Conservation (phyloP, 2,797 vertebrate genomes). For the Amblyraja radiata region DNA sequence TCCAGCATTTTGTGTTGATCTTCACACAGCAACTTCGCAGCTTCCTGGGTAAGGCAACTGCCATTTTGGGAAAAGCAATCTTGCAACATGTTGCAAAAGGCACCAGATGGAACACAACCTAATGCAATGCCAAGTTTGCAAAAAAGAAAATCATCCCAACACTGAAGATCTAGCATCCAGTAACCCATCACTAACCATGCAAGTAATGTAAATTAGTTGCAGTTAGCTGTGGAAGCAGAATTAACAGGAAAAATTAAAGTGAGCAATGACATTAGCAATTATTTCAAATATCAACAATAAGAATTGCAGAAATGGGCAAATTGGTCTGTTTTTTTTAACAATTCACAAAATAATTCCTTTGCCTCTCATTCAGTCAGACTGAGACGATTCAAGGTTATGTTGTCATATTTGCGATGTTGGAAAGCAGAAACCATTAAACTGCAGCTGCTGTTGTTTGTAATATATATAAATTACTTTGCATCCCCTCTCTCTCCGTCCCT, state of each 20-base stretch:
- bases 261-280: neutral
- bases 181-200: neutral
- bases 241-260: neutral
- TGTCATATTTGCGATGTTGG: neutral
- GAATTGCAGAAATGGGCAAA: neutral
- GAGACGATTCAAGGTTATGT: no score
- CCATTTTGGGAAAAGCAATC: neutral
- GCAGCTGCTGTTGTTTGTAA: neutral
- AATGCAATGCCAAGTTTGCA: neutral
- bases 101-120: neutral
- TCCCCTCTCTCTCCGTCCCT: no score
- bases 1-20: no score
- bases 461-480: no score
- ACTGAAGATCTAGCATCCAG: neutral
- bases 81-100: neutral
- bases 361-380: neutral
- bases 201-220: neutral
- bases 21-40: neutral
- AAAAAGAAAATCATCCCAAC: neutral
- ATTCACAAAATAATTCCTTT: neutral
- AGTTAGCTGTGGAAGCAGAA: neutral
- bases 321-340: neutral
- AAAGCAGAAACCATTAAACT: neutral
- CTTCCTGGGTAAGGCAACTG: neutral
- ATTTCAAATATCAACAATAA: neutral